A percentile compares a stretch with the other conserved stretches of the same genome.
Conservation (phyloP, 2,888 invertebrate genomes). For the Tenodera sinensis region DNA sequence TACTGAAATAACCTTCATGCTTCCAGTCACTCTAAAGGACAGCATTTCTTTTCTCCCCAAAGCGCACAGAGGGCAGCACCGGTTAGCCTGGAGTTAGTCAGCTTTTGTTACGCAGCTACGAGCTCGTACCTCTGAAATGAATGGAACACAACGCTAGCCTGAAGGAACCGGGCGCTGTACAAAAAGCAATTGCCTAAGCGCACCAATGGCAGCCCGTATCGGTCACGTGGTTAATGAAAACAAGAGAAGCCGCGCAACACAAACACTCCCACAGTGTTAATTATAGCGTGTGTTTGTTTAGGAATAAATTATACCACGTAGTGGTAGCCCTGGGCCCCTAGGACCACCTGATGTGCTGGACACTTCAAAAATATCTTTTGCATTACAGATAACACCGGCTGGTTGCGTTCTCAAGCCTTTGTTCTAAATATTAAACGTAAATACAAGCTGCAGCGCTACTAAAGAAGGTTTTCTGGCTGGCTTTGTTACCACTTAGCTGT, state of each 20-base stretch:
- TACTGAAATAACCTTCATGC: too few species aligned
- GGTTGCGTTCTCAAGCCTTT: not conserved
- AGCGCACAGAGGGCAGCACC: too few species aligned
- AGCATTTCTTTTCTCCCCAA: too few species aligned
- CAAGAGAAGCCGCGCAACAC: not conserved
- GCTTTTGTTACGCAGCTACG: not conserved
- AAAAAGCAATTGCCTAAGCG: not conserved
- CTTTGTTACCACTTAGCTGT: too few species aligned
- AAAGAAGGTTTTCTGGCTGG: too few species aligned
- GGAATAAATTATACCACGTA: not conserved
- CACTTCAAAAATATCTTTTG: not conserved
- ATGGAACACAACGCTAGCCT: not conserved
- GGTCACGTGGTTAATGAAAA: not conserved
- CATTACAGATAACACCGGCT: not conserved
- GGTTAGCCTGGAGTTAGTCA: too few species aligned
- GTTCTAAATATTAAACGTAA: too few species aligned
- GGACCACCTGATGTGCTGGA: not conserved
- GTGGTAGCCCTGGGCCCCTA: not conserved
- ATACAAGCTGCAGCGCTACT: too few species aligned
- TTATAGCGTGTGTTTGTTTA: slow-evolving; percentile 6
- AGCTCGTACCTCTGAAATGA: too few species aligned
- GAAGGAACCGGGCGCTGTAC: not conserved
- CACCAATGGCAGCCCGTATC: not conserved
- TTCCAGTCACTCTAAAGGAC: too few species aligned
- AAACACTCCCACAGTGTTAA: not conserved